Evolutionary conservation across 2,888 invertebrate species (phyloP).

Genomic region (Neocrepidodera transversa): DNA sequence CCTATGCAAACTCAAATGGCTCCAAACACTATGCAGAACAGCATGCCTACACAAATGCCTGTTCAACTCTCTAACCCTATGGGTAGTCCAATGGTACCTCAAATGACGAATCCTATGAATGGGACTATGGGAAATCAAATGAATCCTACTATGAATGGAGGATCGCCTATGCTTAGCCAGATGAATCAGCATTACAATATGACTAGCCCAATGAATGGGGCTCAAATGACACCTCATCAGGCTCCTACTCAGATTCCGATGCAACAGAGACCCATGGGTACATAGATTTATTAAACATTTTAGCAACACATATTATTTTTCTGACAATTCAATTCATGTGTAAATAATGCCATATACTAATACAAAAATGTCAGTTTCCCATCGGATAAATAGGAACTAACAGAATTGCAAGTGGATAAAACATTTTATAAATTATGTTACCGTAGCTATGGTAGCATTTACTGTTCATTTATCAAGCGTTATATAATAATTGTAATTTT

Average conservation of each 20-base stretch:
- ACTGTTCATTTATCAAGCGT: too few species aligned
- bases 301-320: too few species aligned
- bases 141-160: conserved; percentile 48
- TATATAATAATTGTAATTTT: too few species aligned
- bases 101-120: conserved; percentile 57
- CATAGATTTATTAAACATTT: conserved; percentile 16
- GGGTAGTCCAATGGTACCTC: conserved; percentile 59
- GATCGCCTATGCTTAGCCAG: conserved; percentile 62
- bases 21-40: conserved; percentile 50
- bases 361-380: too few species aligned
- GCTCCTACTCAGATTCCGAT: conserved; percentile 43
- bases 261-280: conserved; percentile 52
- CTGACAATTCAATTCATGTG: not conserved
- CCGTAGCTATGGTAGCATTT: too few species aligned
- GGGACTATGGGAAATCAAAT: conserved; percentile 62
- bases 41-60: conserved; percentile 54
- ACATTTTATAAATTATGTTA: too few species aligned
- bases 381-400: not conserved
- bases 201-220: conserved; percentile 53
- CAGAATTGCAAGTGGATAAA: too few species aligned
- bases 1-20: conserved; percentile 64
- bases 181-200: conserved; percentile 55
- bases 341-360: too few species aligned
- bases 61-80: conserved; percentile 64
- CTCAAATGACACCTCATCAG: conserved; percentile 51